Evolutionary conservation across 35 echinoderm and acorn worm species (phyloP).

Genomic region (Strongylocentrotus purpuratus): DNA sequence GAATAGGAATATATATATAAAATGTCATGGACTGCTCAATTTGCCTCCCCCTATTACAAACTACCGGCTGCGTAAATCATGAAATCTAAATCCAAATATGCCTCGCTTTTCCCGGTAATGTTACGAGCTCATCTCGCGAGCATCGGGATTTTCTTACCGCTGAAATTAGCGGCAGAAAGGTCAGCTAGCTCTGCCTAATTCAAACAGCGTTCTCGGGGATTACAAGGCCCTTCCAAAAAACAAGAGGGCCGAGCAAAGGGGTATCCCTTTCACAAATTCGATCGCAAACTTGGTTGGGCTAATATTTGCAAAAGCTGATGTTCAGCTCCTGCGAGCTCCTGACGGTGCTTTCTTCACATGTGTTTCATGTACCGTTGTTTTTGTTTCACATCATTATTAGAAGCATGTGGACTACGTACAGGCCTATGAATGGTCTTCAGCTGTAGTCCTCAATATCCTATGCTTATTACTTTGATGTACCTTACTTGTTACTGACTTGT

Average conservation of each 20-base stretch:
- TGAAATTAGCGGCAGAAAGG: not conserved
- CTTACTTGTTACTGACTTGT: no score
- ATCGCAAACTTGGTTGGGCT: not conserved
- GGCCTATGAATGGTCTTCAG: no score
- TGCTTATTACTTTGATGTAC: no score
- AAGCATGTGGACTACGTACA: no score
- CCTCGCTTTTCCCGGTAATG: not conserved
- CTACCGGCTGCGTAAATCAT: not conserved
- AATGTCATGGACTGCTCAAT: not conserved
- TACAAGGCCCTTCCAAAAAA: not conserved
- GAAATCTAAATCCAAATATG: not conserved
- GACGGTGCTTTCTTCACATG: not conserved
- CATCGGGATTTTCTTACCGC: not conserved
- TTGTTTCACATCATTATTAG: not conserved
- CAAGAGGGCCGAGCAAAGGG: not conserved
- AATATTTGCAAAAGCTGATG: not conserved
- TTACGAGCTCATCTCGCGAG: not conserved
- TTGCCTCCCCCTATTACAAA: not conserved
- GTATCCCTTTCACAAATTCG: not conserved
- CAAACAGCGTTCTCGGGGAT: conserved; percentile 1
- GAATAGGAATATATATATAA: no score
- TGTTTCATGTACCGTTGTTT: not conserved
- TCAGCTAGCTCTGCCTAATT: not conserved
- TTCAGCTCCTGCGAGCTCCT: not conserved
- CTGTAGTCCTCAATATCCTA: no score